Conservation (phyloP, 2,113 vertebrate species). For the Mus musculus region DNA sequence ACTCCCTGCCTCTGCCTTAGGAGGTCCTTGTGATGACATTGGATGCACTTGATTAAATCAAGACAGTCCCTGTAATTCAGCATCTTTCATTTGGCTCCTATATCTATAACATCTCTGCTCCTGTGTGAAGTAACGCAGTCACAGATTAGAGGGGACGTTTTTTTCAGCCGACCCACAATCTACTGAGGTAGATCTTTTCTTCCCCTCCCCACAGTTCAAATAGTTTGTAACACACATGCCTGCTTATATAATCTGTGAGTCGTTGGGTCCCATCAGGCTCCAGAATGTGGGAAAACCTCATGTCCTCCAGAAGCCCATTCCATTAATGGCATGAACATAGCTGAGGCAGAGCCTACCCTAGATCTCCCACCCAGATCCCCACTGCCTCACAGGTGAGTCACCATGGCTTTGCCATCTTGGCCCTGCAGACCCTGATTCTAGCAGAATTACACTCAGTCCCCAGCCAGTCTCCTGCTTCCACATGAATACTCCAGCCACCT, state of each 20-base stretch:
- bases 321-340: not conserved
- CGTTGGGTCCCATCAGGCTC: not conserved
- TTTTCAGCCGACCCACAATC: not conserved
- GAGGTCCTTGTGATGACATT: not conserved
- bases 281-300: not conserved
- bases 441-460: not conserved
- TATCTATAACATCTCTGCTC: not conserved
- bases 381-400: not conserved
- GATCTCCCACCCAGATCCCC: not conserved
- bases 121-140: not conserved
- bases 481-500: not conserved
- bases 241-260: not conserved
- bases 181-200: too few relatives aligned
- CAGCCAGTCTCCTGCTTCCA: fast-evolving
- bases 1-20: not conserved
- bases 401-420: not conserved
- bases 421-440: fast-evolving
- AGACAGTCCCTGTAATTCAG: not conserved
- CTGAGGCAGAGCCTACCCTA: not conserved
- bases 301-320: not conserved
- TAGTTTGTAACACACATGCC: not conserved
- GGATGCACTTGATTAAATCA: not conserved
- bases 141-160: not conserved
- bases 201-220: too few relatives aligned
- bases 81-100: not conserved